Base-by-base conservation (phyloP, 35 echinoderm and acorn worm species). In the Nesometra sesokonis region DNA sequence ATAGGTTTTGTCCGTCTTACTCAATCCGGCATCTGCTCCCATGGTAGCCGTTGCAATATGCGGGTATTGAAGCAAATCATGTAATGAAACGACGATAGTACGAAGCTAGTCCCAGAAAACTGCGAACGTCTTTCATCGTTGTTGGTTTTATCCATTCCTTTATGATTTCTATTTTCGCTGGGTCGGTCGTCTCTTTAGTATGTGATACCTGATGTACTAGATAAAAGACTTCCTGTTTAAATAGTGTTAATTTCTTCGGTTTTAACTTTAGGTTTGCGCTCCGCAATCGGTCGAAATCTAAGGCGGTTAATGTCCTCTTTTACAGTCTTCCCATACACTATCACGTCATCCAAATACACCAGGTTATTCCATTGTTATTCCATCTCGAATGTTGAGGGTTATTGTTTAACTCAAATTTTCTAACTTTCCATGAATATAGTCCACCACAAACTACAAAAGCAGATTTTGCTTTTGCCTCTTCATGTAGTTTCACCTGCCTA, bases 281-380 rank as follows among this genome's bases (percentile, higher is more conserved):
- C 84, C 78, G 46, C 32, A 93, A 80, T 47, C 84, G 35, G 37
- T 76, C 32, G 34, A 93, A 90, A 39, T 86, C 84, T 32, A 82
- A 29, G 30, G 30, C 19, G 30, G 90, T 27, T 34, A 84, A 23
- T 13, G 21, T 11, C 0, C 86, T 8, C 4, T 38, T 39, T 57
- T 90, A n/a, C 11, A 93, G 84, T 0, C n/a, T n/a, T n/a, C n/a
- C n/a, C n/a, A n/a, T n/a, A n/a, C n/a, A n/a, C n/a, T n/a, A n/a
- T n/a, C n/a, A 90, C 33, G 40, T 90, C 91, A 77, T 90, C 88
- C 21, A 93, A 52, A 36, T 90, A 93, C 13, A 90, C 88, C 7
- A 93, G 76, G n/a, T n/a, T n/a, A n/a, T n/a, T n/a, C n/a, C n/a
- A n/a, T n/a, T n/a, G n/a, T n/a, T n/a, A n/a, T n/a, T n/a, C n/a